Base-by-base conservation (phyloP, 2,888 invertebrate genomes). In the Lomographa bimaculata region DNA sequence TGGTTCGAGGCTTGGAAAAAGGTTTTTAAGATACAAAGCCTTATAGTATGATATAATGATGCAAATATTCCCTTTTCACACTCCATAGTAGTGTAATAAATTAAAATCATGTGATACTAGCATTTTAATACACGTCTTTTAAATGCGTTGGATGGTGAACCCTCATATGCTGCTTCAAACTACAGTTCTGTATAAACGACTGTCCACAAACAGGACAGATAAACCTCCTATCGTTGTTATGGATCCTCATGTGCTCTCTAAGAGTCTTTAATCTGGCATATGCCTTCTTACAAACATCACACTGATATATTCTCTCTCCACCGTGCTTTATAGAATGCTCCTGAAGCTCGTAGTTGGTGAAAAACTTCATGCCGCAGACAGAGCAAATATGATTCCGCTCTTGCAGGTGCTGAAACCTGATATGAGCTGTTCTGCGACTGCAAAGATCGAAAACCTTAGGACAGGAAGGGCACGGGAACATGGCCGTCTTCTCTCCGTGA, bases 261-360 rank as follows among this genome's bases (percentile, higher is more conserved):
- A 89, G 54, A n/a, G 89, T 87, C 47, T 87, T 87, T 28, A 84
- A 45, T 8, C 89, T 68, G 1, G 86, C 86, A 40, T 89, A 89
- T 0, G 83, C 72, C 48, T 90, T 91, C 43, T 87, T 79, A 43
- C 91, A 91, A 5, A 90, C 79, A 41, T 89, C 85, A 43, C 91
- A 91, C 30, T 90, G 85, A 33, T 86, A 91, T 17, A 90, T 90
- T 55, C 90, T 82, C 17, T 85, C 87, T 0, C 89, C 90, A 0
- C 89, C 84, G 47, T 91, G 91, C 33, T 90, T 91, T 1, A 90
- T 77, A 26, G 87, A 82, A 60, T 91, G 91, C 42, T 90, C 90
- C 17, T 90, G 90, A 11, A 91, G 64, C 45, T 90, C 90, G 33
- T 90, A 89, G 32, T 90, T 91, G 0, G 87, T 85, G 43, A 90